Base-by-base conservation (phyloP, 2,797 vertebrate species). In the Aeoliscus strigatus region DNA sequence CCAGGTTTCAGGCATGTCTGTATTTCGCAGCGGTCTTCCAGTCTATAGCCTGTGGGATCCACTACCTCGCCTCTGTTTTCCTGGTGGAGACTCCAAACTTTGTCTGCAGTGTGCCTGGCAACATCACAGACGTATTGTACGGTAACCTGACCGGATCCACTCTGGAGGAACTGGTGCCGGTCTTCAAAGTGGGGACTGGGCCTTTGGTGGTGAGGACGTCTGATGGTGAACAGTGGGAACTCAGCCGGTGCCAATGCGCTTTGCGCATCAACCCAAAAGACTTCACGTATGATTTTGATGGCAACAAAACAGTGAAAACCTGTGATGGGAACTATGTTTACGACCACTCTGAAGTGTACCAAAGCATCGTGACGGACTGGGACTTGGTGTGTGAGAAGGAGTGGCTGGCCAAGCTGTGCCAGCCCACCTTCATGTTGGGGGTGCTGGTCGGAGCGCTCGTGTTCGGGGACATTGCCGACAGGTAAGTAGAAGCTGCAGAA, bases 1-100 rank as follows among this genome's bases (percentile, higher is more conserved):
- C 17, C 75, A 98, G 94, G 75, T 97, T 88, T 69, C 96, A 98
- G 79, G 90, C 89, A 47, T 89, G 86, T 54, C 62, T 97, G 45
- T 97, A 97, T 80, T 94, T 97, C 35, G 83, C 90, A 11, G 91
- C 85, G 37, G 87, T 86, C 57, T 94, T 97, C 82, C 94, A 98
- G 82, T 80, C 90, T 24, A 71, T 87, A n/a, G 82, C 93, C 12
- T 97, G 94, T 55, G 94, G 94, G 29, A 93, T 95, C 71, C 93
- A 98, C 68, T 97, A 96, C 64, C 80, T 96, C 72, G 81, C 93
- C 1, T 95, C 94, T 0, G 93, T 97, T 31, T 96, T 97, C 77
- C 76, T 96, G 67, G 88, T 91, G 37, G 82, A 90, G 46, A 91
- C 90, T 3, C 94, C 94, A 2, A 88, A 86, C 46, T 92, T 93